Percentiles rank a stretch among this genome's conserved stretches.
Conservation (phyloP, 2,113 vertebrate species). For the Parus major region DNA sequence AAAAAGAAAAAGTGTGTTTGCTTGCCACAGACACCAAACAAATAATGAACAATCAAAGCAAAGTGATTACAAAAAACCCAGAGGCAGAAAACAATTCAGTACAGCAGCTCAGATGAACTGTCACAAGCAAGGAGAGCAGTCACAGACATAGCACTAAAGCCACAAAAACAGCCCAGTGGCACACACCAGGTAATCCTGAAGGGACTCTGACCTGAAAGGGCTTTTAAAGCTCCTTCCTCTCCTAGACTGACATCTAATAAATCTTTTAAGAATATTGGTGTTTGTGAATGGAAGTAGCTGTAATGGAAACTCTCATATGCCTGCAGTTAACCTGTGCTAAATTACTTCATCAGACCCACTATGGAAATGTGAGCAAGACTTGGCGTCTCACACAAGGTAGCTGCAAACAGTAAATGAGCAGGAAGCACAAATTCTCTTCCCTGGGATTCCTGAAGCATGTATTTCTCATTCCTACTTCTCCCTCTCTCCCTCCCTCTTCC, state of each 20-base stretch:
- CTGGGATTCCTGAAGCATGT: background rate
- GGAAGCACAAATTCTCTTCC: background rate
- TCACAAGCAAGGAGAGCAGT: background rate
- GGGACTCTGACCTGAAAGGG: background rate
- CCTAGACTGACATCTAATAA: background rate
- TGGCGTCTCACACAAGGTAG: background rate
- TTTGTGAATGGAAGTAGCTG: background rate
- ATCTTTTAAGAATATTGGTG: background rate
- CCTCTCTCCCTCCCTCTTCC: background rate
- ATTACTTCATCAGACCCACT: background rate
- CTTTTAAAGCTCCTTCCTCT: background rate
- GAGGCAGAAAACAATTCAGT: conserved; percentile 25
- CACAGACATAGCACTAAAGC: background rate
- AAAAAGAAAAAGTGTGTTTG: background rate
- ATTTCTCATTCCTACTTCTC: background rate
- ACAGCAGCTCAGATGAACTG: background rate
- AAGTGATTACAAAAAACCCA: conserved; percentile 11
- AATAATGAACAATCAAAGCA: conserved; percentile 42
- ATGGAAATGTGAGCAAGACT: background rate
- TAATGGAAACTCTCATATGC: background rate
- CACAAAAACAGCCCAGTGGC: background rate
- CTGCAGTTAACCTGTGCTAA: background rate
- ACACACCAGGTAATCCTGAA: background rate
- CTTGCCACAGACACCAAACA: conserved; percentile 20
- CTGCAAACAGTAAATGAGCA: background rate